These are phyloP conservation scores for Erethizon dorsatum DNA, from an alignment of 2,797 vertebrate species.

Conservation along the genomic window DNA sequence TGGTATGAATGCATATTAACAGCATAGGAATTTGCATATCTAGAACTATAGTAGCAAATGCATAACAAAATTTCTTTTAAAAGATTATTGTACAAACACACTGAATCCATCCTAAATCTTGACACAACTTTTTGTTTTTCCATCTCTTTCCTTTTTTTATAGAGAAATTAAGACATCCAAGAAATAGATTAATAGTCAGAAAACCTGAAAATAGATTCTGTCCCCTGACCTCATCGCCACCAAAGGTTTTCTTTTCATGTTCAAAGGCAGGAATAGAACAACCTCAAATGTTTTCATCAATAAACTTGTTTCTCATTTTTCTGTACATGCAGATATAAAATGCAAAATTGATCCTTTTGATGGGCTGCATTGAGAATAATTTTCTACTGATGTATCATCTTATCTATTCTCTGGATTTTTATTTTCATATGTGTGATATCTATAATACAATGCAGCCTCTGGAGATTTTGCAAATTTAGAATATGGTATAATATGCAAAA, in stretches of 20 bases:
- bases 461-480: conserved; percentile 79
- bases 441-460: conserved; percentile 70
- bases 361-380: not conserved
- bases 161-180: conserved; percentile 84
- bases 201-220: conserved; percentile 76
- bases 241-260: conserved; percentile 76
- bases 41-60: conserved; percentile 86
- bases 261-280: conserved; percentile 73
- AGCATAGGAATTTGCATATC: conserved; percentile 88
- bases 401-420: conserved; percentile 71
- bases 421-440: conserved; percentile 48
- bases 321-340: conserved; percentile 42
- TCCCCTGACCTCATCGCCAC: conserved; percentile 55
- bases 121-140: conserved; percentile 84
- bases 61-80: conserved; percentile 85
- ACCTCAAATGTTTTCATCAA: conserved; percentile 66
- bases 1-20: conserved; percentile 88
- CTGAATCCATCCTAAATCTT: conserved; percentile 81
- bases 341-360: not conserved
- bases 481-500: conserved; percentile 49
- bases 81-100: conserved; percentile 88
- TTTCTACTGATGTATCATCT: conserved; percentile 53
- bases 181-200: conserved; percentile 84
- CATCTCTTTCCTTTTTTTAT: conserved; percentile 39
- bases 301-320: conserved; percentile 24